Evolutionary conservation across 2,113 vertebrate species (phyloP).

Genomic region (Pituophis catenifer): DNA sequence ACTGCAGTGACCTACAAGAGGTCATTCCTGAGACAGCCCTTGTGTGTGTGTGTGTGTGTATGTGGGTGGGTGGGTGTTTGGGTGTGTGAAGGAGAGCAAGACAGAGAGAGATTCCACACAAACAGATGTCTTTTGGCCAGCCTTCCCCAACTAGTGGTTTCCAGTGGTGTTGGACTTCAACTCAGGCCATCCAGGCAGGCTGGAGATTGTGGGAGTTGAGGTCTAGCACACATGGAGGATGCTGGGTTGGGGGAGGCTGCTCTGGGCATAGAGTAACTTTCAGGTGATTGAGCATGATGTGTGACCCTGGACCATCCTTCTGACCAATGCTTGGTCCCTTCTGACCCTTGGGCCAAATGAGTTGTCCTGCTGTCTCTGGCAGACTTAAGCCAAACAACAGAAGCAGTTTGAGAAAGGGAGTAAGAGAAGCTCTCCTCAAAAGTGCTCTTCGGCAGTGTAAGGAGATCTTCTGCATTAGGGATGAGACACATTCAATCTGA

Average conservation of each 20-base stretch:
- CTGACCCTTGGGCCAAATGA: slow-evolving; percentile 64
- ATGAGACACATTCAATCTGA: slow-evolving; percentile 87
- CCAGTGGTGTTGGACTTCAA: not conserved
- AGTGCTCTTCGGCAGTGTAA: slow-evolving; percentile 77
- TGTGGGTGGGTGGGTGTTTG: not conserved
- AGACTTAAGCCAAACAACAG: slow-evolving; percentile 66
- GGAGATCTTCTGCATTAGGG: slow-evolving; percentile 77
- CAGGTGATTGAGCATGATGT: slow-evolving; percentile 80
- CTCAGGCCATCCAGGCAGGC: not conserved
- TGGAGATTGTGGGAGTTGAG: not conserved
- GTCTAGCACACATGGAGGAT: not conserved
- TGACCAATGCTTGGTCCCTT: slow-evolving; percentile 18
- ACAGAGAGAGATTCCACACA: slow-evolving; percentile 54
- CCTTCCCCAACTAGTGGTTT: not conserved
- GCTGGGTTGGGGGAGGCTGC: not conserved
- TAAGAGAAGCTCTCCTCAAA: slow-evolving; percentile 56
- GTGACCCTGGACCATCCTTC: slow-evolving; percentile 68
- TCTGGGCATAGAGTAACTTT: slow-evolving; percentile 62
- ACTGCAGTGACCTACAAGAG: accelerated
- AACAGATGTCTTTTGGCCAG: slow-evolving; percentile 32
- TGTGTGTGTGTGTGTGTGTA: not conserved
- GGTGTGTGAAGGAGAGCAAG: not conserved
- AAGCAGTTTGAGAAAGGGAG: slow-evolving; percentile 58
- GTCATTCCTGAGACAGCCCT: not conserved
- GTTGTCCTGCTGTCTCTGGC: slow-evolving; percentile 45